Evolutionary conservation across 92 coral and sea anemone species (phyloP), one percentile per base, ranked within the genome.

Genomic region (Epizoanthus scotinus): DNA sequence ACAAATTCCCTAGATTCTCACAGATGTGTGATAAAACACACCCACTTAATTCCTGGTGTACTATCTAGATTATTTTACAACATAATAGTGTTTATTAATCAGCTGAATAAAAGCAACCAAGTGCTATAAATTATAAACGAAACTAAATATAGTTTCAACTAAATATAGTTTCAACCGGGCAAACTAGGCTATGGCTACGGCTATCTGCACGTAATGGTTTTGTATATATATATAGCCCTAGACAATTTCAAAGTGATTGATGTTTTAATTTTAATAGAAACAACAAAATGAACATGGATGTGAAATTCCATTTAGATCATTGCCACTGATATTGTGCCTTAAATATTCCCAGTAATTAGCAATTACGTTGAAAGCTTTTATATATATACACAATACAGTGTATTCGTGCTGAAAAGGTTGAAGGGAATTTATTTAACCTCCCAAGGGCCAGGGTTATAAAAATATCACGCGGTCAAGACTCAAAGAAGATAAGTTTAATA

Each of bases 1-100:
- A 36, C 20, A 75, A 36, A 75, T 75, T 75, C 81, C 55, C 55
- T 17, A 75, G 55, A 75, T 75, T 75, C 68, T 59, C 26, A 19
- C 57, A 44, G 36, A 70, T 56, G 34, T 42, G n/a, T n/a, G n/a
- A n/a, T 49, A 24, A n/a, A 31, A 59, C 50, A 63, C 81, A 75
- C 26, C 42, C 40, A 59, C 6, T 42, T 12, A 31, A 21, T 75
- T 59, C 29, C 22, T 27, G 14, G n/a, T 20, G n/a, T n/a, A n/a
- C 24, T 14, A 58, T 5, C 6, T 17, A 20, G n/a, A 57, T 25
- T 73, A 19, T 31, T 27, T 55, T 28, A 42, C 28, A 26, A 5
- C 6, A 12, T 13, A n/a, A n/a, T 26, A 31, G 36, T 31, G 36
- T 31, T 1, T 1, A 31, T 31, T 31, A 31, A 31, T 31, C 36